Base-by-base conservation (phyloP, 2,113 vertebrate species). In the Neofelis nebulosa region DNA sequence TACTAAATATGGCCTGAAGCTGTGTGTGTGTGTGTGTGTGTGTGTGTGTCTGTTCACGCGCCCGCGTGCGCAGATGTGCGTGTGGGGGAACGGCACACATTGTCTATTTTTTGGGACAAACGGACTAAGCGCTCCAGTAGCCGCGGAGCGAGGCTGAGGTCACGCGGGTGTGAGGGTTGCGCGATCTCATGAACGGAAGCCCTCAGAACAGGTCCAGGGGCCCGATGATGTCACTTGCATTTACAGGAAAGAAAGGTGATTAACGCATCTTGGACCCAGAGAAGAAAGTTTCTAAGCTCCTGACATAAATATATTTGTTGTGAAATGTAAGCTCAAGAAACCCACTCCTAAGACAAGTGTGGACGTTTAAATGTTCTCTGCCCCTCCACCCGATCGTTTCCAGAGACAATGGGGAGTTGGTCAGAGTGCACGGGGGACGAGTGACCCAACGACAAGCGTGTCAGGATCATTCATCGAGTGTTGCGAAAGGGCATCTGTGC, bases 11-110 rank as follows among this genome's bases (percentile, higher is more conserved):
- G 52, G 69, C 45, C 18, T 0, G 52, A 38, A 25, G 57, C 31
- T 45, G 9, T 69, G 33, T 33, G 48, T 16, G 52, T 29, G n/a
- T 5, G 66, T 19, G n/a, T 7, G 36, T 16, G 33, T 0, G 0
- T 31, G 63, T 8, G 4, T 18, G 7, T 2, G 16, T 3, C 18
- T 33, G 41, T 2, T 45, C 45, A 0, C 45, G 8, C 45, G 45
- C 45, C 45, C 45, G 45, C 8, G 2, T 1, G 2, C 63, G 55
- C 29, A 15, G 45, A 45, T 27, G n/a, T 48, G 38, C 0, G 0
- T 0, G 1, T 0, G 11, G 8, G 4, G 21, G 13, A 16, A 66
- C 3, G 14, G n/a, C 31, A 41, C 25, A 76, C 10, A 0, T 0
- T 29, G 25, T 45, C 36, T 88, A 0, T 41, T 55, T n/a, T 27